A percentile compares a stretch with the other conserved stretches of the same genome.
Conservation (phyloP, 2,113 vertebrate species). For the Anas platyrhynchos region DNA sequence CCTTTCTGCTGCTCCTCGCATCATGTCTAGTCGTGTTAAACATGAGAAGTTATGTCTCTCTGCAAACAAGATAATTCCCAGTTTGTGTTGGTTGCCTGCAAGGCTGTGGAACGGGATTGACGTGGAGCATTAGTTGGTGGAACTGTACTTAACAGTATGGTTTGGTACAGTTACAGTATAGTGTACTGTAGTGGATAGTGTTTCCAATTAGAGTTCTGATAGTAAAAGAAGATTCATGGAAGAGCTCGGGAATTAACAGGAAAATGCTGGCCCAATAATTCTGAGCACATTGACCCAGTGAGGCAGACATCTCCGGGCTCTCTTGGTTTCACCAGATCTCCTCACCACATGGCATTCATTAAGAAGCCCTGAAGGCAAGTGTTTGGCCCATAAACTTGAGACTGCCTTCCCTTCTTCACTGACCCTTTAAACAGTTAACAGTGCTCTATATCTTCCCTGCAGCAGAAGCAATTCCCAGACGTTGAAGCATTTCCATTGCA, state of each 20-base stretch:
- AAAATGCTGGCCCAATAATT: neutral
- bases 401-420: neutral
- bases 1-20: slow-evolving; percentile 1
- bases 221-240: slow-evolving; percentile 41
- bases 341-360: neutral
- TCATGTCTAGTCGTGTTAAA: neutral
- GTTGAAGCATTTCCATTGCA: slow-evolving; percentile 68
- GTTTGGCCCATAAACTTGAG: neutral
- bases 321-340: neutral
- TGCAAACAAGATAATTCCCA: neutral
- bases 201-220: slow-evolving; percentile 26
- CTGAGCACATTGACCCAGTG: neutral
- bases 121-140: neutral
- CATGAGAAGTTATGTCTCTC: neutral
- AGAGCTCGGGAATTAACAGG: slow-evolving; percentile 7
- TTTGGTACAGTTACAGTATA: neutral
- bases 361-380: neutral
- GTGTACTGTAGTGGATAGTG: neutral
- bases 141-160: neutral
- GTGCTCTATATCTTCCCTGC: slow-evolving; percentile 27
- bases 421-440: slow-evolving; percentile 54
- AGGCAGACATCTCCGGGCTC: neutral
- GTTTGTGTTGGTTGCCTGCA: neutral
- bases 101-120: neutral
- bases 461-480: slow-evolving; percentile 69